Base-by-base conservation (phyloP, 2,797 vertebrate species). In the Orestias chungarensis region DNA sequence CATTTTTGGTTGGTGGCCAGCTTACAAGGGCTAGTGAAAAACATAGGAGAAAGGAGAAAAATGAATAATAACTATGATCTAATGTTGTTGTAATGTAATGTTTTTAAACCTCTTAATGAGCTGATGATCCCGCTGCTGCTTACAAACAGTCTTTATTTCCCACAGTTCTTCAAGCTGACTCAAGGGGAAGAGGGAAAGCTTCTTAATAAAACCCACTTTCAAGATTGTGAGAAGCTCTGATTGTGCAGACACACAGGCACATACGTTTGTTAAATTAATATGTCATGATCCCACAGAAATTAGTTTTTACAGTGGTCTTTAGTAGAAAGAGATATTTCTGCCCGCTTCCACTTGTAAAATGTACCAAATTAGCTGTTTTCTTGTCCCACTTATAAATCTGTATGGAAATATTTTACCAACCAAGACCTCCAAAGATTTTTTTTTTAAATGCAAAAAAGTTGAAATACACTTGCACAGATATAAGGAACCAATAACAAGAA, bases 91-190 rank as follows among this genome's bases (percentile, higher is more conserved):
- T 46, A 47, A 64, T 25, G 57, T 71, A 33, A 20, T 61, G 27
- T 49, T 47, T 9, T 27, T n/a, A 18, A 64, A 40, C 38, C 29
- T 44, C 15, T 20, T 20, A 50, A 18, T 4, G 55, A 66, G 59
- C 57, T 71, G 33, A 64, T 68, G 59, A 55, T 73, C 25, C 38
- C 61, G 74, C 66, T 57, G 66, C 47, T 76, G 52, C 42, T 80
- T 87, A 76, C 83, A 76, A 73, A 84, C 76, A 83, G 79, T 80
- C 84, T 82, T 77, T 69, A 84, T 81, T 87, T 90, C 86, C 85
- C 88, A 89, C 75, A 91, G 81, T 92, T 52, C 86, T 64, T 64
- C 64, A 76, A 78, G 83, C 64, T 64, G 29, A 66, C 86, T 83
- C 64, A 68, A 64, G 66, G 83, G 83, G 82, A 83, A 75, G 76